These are phyloP conservation scores for Conus ventricosus DNA, from an alignment of 1,140 invertebrate species.

Conservation along the genomic window DNA sequence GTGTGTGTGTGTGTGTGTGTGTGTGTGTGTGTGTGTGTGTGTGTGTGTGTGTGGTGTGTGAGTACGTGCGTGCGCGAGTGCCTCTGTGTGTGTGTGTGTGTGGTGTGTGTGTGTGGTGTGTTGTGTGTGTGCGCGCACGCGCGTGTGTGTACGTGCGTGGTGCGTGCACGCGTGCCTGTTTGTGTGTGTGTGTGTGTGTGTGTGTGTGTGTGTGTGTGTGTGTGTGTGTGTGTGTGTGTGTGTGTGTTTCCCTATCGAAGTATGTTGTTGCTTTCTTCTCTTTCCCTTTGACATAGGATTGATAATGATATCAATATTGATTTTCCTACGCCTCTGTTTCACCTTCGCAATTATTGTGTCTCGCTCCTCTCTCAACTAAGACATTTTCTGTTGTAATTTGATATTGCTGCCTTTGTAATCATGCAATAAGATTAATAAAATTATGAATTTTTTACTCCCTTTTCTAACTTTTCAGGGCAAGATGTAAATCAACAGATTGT, in stretches of 20 bases:
- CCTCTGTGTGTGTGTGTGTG: neutral
- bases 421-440: too few species aligned
- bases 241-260: neutral
- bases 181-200: conserved; percentile 22
- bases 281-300: too few species aligned
- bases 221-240: neutral
- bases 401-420: too few species aligned
- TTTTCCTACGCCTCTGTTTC: too few species aligned
- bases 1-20: neutral
- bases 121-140: neutral
- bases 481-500: too few species aligned
- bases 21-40: neutral
- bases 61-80: neutral
- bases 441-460: too few species aligned
- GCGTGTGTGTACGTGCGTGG: neutral
- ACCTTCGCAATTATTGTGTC: too few species aligned
- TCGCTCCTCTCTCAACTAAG: too few species aligned
- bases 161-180: neutral
- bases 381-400: too few species aligned
- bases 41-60: neutral
- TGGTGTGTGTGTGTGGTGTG: neutral
- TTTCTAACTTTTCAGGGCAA: too few species aligned
- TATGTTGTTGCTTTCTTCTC: neutral
- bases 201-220: neutral
- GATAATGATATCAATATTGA: too few species aligned